phyloP scores from a whole-genome alignment of 1,140 invertebrate genomes.

The Linepithema humile region DNA sequence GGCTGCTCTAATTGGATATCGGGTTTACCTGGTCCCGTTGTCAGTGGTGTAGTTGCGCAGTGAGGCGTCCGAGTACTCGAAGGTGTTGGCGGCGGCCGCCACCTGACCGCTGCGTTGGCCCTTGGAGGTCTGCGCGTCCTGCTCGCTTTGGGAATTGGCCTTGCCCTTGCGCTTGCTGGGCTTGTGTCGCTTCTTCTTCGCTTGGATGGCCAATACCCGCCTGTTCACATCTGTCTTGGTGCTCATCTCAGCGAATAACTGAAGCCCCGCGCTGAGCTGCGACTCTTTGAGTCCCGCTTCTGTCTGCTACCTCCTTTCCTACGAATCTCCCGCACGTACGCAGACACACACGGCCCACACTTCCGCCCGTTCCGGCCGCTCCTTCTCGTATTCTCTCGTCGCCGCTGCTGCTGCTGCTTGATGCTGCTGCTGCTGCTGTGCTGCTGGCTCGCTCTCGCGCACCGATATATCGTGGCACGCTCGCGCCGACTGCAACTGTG shows the following conservation, averaged over 20 bases:
- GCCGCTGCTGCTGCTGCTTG: background rate
- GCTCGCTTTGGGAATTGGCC: conserved; percentile 83
- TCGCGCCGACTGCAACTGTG: background rate
- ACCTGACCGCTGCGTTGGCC: conserved; percentile 73
- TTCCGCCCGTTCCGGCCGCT: conserved; percentile 53
- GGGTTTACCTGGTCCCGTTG: conserved; percentile 76
- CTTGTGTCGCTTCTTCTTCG: conserved; percentile 95
- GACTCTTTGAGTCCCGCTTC: conserved; percentile 40
- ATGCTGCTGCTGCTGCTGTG: background rate
- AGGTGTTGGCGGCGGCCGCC: conserved; percentile 19
- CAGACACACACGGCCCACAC: conserved; percentile 30
- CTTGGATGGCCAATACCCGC: conserved; percentile 93
- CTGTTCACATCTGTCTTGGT: conserved; percentile 94
- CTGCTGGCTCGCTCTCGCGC: conserved; percentile 11
- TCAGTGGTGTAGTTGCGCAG: conserved; percentile 71
- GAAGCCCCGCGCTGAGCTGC: conserved; percentile 28
- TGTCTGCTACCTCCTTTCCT: background rate
- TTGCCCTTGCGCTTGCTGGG: conserved; percentile 91
- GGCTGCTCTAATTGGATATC: background rate
- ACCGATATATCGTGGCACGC: conserved; percentile 10
- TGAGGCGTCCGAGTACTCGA: conserved; percentile 54
- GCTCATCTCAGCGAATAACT: conserved; percentile 86
- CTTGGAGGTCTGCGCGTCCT: conserved; percentile 83
- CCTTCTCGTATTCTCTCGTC: conserved; percentile 16
- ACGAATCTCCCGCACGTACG: conserved; percentile 8